Conservation (phyloP, 1,140 invertebrate genomes). For the Gonioctena quinquepunctata region DNA sequence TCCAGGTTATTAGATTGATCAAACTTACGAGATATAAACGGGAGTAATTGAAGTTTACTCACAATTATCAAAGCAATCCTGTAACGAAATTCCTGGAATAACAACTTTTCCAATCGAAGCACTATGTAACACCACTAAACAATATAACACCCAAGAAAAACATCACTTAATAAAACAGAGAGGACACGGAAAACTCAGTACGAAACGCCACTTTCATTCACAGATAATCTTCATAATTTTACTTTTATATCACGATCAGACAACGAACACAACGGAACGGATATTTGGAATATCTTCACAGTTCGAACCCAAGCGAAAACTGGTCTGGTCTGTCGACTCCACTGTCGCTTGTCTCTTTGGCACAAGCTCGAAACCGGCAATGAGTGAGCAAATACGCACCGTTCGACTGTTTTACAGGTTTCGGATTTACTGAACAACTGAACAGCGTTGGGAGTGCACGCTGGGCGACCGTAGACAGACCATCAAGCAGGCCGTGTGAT, state of each 20-base stretch:
- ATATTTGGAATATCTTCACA: conserved; percentile 7
- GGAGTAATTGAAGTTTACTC: no score
- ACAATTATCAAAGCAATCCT: background rate
- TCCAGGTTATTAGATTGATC: no score
- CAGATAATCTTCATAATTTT: conserved; percentile 1
- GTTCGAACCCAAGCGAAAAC: background rate
- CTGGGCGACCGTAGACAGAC: background rate
- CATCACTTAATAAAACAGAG: background rate
- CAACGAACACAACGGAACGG: background rate
- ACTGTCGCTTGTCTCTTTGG: background rate
- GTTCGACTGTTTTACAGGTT: conserved; percentile 7
- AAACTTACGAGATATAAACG: no score
- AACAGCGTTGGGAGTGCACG: background rate
- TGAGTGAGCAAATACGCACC: conserved; percentile 1
- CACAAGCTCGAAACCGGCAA: background rate
- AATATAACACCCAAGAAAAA: background rate
- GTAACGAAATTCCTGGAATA: background rate
- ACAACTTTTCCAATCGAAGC: background rate
- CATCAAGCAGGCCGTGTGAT: background rate
- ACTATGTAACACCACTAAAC: background rate
- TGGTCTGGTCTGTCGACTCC: background rate
- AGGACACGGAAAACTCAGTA: background rate
- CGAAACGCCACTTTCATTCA: background rate
- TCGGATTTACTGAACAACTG: background rate
- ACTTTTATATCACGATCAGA: background rate